Evolutionary conservation across 2,113 vertebrate species (phyloP).

Genomic region (Rallus limicola): DNA sequence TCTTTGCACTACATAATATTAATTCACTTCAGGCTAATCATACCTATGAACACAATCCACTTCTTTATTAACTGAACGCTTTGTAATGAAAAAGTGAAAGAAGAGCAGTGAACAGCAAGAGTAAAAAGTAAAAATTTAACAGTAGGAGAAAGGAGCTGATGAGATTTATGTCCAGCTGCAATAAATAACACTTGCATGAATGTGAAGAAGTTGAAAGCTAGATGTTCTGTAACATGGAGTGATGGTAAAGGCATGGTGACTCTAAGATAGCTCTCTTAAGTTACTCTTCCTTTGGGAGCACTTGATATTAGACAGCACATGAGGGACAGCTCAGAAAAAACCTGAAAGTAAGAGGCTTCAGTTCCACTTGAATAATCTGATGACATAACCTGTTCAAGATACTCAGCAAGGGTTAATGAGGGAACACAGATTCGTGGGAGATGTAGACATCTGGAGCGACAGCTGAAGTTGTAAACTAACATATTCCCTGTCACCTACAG

Average conservation of each 20-base stretch:
- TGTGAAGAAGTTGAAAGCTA: constrained; percentile 28
- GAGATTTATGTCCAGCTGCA: not conserved
- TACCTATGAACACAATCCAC: not conserved
- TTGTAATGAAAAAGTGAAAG: not conserved
- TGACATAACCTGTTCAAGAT: not conserved
- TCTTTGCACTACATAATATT: not conserved
- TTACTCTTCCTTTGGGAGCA: not conserved
- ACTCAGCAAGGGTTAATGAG: not conserved
- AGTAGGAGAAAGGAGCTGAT: not conserved
- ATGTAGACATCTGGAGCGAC: not conserved
- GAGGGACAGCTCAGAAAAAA: not conserved
- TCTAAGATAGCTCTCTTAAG: not conserved
- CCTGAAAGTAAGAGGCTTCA: not conserved
- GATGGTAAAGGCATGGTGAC: not conserved
- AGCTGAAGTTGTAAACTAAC: not conserved
- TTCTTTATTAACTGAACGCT: not conserved
- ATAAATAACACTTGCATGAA: not conserved
- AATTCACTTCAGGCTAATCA: not conserved
- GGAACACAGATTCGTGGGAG: not conserved
- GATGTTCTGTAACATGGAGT: constrained; percentile 11
- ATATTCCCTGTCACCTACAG: not conserved
- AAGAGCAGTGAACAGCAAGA: not conserved
- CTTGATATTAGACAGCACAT: not conserved
- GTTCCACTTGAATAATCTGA: not conserved
- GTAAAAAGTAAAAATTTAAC: not conserved